phyloP scores from a whole-genome alignment of 2,113 vertebrate species.

The Bucco capensis region DNA sequence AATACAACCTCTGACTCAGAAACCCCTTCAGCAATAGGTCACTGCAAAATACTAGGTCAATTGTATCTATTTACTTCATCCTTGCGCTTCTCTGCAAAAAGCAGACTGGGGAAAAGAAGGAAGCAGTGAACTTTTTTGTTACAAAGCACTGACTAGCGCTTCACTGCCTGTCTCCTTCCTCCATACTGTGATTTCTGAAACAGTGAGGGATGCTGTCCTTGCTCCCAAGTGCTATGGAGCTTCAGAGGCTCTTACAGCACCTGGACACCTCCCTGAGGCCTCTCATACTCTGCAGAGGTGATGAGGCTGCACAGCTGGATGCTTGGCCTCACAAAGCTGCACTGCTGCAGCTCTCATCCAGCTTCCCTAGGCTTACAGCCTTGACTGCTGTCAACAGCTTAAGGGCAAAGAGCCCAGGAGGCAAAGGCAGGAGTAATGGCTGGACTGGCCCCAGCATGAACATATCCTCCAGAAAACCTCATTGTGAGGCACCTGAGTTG shows the following conservation, averaged over 20 bases:
- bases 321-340: background rate
- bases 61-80: background rate
- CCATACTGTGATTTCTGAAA: background rate
- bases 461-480: background rate
- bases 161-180: background rate
- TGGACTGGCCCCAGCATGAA: accelerated
- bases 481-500: background rate
- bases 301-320: background rate
- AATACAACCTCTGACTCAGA: background rate
- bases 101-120: background rate
- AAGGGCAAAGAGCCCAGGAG: background rate
- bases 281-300: accelerated
- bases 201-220: background rate
- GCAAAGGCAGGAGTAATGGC: background rate
- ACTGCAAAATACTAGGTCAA: background rate
- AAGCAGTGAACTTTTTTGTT: background rate
- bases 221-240: accelerated
- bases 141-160: background rate
- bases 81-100: background rate
- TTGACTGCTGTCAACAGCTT: background rate
- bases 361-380: background rate
- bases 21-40: background rate
- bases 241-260: background rate
- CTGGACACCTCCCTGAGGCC: background rate
- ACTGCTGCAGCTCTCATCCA: background rate